phyloP scores from a whole-genome alignment of 2,113 vertebrate genomes.

The Sinocyclocheilus anshuiensis region DNA sequence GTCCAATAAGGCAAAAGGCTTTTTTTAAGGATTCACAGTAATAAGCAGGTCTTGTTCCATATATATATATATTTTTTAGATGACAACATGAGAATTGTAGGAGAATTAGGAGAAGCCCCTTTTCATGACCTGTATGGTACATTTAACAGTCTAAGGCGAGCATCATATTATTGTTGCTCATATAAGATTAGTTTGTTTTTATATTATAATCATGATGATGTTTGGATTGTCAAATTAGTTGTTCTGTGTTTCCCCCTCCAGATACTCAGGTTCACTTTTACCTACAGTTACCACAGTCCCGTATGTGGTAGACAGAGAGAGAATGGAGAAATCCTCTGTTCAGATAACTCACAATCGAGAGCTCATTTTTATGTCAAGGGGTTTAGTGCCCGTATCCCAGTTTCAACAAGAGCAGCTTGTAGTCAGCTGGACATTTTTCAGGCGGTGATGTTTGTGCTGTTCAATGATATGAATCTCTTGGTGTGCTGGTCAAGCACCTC shows the following conservation, averaged over 20 bases:
- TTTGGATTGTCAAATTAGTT: not conserved
- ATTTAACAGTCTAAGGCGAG: not conserved
- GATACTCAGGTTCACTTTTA: not conserved
- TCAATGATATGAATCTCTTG: conserved; percentile 44
- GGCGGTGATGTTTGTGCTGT: conserved; percentile 19
- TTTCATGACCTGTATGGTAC: not conserved
- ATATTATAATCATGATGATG: not conserved
- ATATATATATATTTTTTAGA: not conserved
- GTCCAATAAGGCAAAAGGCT: not conserved
- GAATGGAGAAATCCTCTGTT: conserved; percentile 31
- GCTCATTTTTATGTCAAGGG: conserved; percentile 47
- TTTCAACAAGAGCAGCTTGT: conserved; percentile 25
- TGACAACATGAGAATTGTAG: not conserved
- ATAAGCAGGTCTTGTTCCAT: not conserved
- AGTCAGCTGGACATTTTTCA: conserved; percentile 31
- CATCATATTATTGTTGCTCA: not conserved
- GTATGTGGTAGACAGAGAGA: conserved; percentile 6
- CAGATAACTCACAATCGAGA: conserved; percentile 41
- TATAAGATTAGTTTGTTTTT: not conserved
- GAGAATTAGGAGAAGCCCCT: not conserved
- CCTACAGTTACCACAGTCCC: not conserved
- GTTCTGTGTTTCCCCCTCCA: not conserved
- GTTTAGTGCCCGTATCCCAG: conserved; percentile 40
- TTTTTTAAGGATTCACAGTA: not conserved
- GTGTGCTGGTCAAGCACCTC: conserved; percentile 42